These are phyloP conservation scores for Tigriopus californicus DNA, from an alignment of 2,888 invertebrate species.

Conservation along the genomic window DNA sequence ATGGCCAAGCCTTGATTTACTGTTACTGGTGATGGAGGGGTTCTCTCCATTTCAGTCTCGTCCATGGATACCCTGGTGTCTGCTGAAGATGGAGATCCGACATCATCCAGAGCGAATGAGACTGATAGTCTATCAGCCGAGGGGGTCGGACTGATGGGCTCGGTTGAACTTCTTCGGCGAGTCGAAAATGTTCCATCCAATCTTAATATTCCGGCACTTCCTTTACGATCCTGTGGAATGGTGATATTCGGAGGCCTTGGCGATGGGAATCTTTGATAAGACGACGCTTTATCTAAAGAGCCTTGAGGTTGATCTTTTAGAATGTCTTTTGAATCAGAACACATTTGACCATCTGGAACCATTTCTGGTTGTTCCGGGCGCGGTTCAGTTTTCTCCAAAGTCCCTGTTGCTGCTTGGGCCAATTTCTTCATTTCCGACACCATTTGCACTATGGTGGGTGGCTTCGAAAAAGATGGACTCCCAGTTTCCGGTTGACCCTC, in stretches of 20 bases:
- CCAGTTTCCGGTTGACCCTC: not conserved
- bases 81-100: not conserved
- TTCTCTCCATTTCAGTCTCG: not conserved
- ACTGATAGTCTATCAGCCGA: constrained; percentile 12
- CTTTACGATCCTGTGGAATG: not conserved
- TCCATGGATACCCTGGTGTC: not conserved
- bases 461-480: not conserved
- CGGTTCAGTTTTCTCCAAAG: too few relatives aligned
- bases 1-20: not conserved
- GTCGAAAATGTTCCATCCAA: not conserved
- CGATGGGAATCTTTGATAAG: not conserved
- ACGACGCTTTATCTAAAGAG: too few relatives aligned
- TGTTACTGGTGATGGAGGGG: not conserved
- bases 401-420: too few relatives aligned
- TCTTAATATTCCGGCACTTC: not conserved
- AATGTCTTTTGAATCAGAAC: too few relatives aligned
- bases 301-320: too few relatives aligned
- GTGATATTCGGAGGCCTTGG: not conserved
- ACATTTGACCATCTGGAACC: too few relatives aligned
- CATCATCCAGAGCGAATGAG: not conserved
- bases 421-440: too few relatives aligned
- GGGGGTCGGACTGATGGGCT: constrained; percentile 6
- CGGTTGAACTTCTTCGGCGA: not conserved
- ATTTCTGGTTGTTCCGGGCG: too few relatives aligned
- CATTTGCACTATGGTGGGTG: too few relatives aligned